Evolutionary conservation across 2,888 invertebrate genomes (phyloP).

Genomic region (Lasioglossum vierecki): DNA sequence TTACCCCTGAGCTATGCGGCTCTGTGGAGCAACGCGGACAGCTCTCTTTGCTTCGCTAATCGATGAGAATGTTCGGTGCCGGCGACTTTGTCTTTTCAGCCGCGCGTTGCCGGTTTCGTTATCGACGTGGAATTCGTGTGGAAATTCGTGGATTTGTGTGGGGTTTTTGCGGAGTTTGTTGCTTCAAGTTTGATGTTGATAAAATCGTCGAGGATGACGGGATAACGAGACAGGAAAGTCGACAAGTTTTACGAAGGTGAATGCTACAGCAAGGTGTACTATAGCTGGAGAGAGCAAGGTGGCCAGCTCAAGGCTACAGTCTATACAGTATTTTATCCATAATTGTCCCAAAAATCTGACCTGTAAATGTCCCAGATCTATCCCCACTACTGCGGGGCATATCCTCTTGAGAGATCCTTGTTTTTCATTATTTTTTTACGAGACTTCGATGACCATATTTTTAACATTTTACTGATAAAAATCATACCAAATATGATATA

Average conservation of each 20-base stretch:
- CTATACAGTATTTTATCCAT: no score
- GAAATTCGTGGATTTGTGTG: neutral
- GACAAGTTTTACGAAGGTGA: neutral
- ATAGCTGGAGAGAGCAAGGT: neutral
- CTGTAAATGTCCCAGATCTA: no score
- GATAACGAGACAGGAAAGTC: neutral
- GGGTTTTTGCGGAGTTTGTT: no score
- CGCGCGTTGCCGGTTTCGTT: neutral
- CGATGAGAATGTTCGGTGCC: neutral
- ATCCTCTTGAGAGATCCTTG: no score
- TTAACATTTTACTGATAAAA: no score
- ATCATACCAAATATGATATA: no score
- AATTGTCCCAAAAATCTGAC: no score
- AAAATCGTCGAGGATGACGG: neutral
- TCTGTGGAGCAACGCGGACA: neutral
- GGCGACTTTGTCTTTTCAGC: neutral
- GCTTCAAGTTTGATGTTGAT: no score
- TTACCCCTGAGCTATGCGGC: conserved; percentile 13
- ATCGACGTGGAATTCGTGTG: neutral
- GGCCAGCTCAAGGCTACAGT: conserved; percentile 1
- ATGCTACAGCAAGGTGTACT: neutral
- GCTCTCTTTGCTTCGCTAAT: neutral
- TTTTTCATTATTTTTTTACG: no score
- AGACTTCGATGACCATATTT: no score
- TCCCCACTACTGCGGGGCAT: no score